These are phyloP conservation scores for Lagocephalus sceleratus DNA, from an alignment of 2,797 vertebrate genomes.

Conservation along the genomic window DNA sequence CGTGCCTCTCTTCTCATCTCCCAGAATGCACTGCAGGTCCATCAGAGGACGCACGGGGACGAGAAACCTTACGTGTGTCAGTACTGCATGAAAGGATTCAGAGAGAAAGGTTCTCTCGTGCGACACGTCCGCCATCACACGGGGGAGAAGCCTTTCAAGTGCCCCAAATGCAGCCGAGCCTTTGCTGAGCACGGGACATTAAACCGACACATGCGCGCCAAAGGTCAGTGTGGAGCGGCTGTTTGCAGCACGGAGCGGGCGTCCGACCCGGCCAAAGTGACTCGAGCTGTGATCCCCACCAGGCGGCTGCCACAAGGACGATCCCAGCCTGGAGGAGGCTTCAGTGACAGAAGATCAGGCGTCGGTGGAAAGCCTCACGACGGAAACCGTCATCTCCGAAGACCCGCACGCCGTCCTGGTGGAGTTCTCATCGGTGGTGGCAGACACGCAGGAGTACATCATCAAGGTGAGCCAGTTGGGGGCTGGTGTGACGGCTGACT, in stretches of 20 bases:
- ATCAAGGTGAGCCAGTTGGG: slow-evolving; percentile 80
- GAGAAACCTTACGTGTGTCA: slow-evolving; percentile 91
- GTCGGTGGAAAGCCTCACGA: slow-evolving; percentile 69
- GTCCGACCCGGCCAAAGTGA: no score
- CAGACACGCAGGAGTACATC: slow-evolving; percentile 98
- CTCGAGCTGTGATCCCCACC: not conserved
- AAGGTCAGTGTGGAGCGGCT: slow-evolving; percentile 75
- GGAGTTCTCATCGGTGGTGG: slow-evolving; percentile 96
- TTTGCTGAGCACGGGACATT: slow-evolving; percentile 96
- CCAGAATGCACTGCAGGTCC: slow-evolving; percentile 96
- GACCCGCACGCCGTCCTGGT: slow-evolving; percentile 93
- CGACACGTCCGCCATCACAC: slow-evolving; percentile 96
- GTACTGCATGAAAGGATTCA: slow-evolving; percentile 87
- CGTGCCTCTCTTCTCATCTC: not conserved
- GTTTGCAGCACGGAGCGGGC: not conserved
- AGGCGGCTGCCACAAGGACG: slow-evolving; percentile 88
- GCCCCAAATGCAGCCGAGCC: slow-evolving; percentile 86
- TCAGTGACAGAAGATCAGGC: slow-evolving; percentile 75
- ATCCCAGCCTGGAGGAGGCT: slow-evolving; percentile 65
- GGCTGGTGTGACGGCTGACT: not conserved
- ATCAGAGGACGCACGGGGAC: slow-evolving; percentile 90
- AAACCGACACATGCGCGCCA: slow-evolving; percentile 92
- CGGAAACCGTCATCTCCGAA: slow-evolving; percentile 80
- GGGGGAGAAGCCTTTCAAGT: slow-evolving; percentile 95
- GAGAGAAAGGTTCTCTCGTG: slow-evolving; percentile 94